A percentile compares a stretch with the other conserved stretches of the same genome.
Conservation (phyloP, 1,140 invertebrate genomes). For the Dendrolimus kikuchii region DNA sequence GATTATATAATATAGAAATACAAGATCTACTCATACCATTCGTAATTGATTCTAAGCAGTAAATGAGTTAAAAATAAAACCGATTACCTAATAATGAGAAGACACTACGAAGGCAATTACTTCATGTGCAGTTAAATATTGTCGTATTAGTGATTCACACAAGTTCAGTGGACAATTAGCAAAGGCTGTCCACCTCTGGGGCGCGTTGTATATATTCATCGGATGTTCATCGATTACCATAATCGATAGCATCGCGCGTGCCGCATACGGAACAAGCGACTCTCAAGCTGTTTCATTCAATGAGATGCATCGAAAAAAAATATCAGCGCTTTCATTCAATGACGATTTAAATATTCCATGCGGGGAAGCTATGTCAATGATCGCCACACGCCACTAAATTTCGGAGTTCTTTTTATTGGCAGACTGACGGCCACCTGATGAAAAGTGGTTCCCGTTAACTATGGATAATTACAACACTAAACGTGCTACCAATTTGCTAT, state of each 20-base stretch:
- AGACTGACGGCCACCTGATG: too few relatives aligned
- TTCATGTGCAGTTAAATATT: slow-evolving; percentile 39
- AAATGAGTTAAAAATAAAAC: neutral
- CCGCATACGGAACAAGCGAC: slow-evolving; percentile 49
- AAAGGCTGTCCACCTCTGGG: slow-evolving; percentile 68
- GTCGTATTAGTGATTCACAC: slow-evolving; percentile 56
- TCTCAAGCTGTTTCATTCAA: slow-evolving; percentile 44
- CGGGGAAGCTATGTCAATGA: neutral
- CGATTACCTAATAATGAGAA: slow-evolving; percentile 3
- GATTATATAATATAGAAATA: too few relatives aligned
- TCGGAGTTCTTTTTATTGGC: neutral
- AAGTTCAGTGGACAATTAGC: slow-evolving; percentile 66
- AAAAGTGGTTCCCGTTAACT: too few relatives aligned
- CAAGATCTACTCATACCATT: too few relatives aligned
- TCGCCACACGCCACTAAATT: neutral
- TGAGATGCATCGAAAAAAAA: slow-evolving; percentile 39
- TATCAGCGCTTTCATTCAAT: slow-evolving; percentile 12
- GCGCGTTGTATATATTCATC: slow-evolving; percentile 66
- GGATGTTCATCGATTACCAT: slow-evolving; percentile 67
- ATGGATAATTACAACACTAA: too few relatives aligned
- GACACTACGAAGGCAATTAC: too few relatives aligned
- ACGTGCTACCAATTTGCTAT: too few relatives aligned
- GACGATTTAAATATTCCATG: neutral
- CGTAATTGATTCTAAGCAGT: too few relatives aligned
- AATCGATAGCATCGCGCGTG: slow-evolving; percentile 58